phyloP scores from a whole-genome alignment of 2,113 vertebrate species.

The Apus apus region DNA sequence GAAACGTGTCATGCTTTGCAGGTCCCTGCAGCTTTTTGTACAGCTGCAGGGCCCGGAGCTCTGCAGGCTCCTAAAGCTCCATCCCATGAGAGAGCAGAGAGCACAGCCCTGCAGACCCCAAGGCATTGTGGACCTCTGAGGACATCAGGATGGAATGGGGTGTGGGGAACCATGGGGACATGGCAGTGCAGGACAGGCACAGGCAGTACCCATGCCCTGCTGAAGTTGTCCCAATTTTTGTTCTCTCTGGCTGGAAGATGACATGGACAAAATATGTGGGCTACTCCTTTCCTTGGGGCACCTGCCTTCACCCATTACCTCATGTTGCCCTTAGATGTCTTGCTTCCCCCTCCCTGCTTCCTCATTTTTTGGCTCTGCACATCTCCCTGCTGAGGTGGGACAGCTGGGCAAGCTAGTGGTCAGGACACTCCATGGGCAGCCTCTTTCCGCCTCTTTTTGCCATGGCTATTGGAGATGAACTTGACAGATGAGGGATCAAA shows the following conservation, averaged over 20 bases:
- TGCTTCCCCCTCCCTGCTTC: background rate
- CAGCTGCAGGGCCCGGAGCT: rapidly evolving
- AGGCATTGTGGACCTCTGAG: too few species aligned
- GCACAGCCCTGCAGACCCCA: rapidly evolving
- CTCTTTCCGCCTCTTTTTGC: background rate
- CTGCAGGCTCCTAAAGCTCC: background rate
- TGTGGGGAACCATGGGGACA: background rate
- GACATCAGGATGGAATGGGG: too few species aligned
- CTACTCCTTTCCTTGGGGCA: background rate
- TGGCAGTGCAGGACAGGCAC: background rate
- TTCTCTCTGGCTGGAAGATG: background rate
- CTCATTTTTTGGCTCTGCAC: background rate
- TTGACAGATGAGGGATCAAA: background rate
- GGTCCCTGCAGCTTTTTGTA: background rate
- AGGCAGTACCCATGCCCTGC: background rate
- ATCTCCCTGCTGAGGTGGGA: background rate
- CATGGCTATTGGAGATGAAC: background rate
- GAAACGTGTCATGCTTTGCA: rapidly evolving
- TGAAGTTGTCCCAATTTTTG: background rate
- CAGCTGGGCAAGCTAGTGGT: rapidly evolving
- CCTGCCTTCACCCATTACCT: background rate
- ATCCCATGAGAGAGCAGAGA: rapidly evolving
- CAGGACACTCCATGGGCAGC: background rate
- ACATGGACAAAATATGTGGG: background rate
- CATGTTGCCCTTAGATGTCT: background rate